Base-by-base conservation (phyloP, 2,797 vertebrate genomes). In the Petrocephalus schoutedeni region DNA sequence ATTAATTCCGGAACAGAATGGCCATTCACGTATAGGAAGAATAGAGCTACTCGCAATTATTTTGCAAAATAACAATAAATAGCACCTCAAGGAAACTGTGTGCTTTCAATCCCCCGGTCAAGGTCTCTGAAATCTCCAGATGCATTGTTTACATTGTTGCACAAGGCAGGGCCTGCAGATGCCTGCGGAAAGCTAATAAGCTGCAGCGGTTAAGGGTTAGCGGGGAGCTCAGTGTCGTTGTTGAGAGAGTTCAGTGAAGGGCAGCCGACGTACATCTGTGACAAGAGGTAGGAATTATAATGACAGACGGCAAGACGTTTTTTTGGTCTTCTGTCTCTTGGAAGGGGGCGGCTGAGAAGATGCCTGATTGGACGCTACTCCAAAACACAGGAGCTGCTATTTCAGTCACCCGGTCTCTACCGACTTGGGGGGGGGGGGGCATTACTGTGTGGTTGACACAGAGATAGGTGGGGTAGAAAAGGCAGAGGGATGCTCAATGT, bases 131-230 rank as follows among this genome's bases (percentile, higher is more conserved):
- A 45, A 77, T 77, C 71, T 45, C 71, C 56, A 86, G 84, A 59
- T 58, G 84, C 9, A 59, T 59, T 59, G 84, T 56, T 86, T 45
- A 86, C 36, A 64, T 21, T 45, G 45, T 4, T 28, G 84, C 53
- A 86, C 56, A 58, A 61, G n/a, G 12, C 45, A 51, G 23, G 12
- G 80, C 85, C 32, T 86, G 28, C 1, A 28, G 57, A 64, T 61
- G 57, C 86, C 61, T 41, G 41, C 51, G 23, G 61, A 74, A 71
- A 87, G 36, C 61, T 36, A 59, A 87, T 87, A 57, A 87, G 80
- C 32, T 14, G 4, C 9, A 80, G 87, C 67, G 16, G 64, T 51
- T 32, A 49, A 53, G 56, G 56, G 67, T 87, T 80, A 80, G 51
- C 1, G 19, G 45, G 45, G 57, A 87, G 54, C 45, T 8, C 51